Percentiles rank a stretch among this genome's conserved stretches.
Evolutionary conservation across 1,140 invertebrate species (phyloP).

Genomic region (Tetragnatha versicolor): DNA sequence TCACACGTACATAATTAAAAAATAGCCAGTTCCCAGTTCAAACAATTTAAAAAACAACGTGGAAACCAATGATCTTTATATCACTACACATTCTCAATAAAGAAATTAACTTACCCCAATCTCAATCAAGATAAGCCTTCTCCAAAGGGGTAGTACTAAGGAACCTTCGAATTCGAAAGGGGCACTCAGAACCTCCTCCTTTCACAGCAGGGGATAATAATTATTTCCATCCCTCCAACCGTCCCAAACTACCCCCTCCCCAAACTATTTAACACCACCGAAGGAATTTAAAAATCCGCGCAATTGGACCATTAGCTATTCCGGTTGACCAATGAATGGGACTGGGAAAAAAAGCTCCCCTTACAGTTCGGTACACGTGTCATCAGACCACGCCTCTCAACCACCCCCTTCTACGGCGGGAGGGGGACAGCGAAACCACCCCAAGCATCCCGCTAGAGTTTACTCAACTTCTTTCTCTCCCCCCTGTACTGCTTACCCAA

Average conservation of each 20-base stretch:
- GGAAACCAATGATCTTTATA: too few species aligned
- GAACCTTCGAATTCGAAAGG: not conserved
- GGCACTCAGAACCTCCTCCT: not conserved
- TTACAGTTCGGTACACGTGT: slow-evolving; percentile 34
- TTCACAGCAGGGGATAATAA: too few species aligned
- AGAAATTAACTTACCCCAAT: too few species aligned
- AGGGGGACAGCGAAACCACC: not conserved
- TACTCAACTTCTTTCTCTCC: not conserved
- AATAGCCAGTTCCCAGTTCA: too few species aligned
- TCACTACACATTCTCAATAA: too few species aligned
- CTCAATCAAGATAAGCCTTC: too few species aligned
- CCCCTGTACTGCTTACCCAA: not conserved
- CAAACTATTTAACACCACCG: not conserved
- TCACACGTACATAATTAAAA: too few species aligned
- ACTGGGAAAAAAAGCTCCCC: slow-evolving; percentile 6
- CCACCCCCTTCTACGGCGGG: not conserved
- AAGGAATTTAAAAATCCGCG: slow-evolving; percentile 6
- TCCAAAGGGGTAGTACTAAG: too few species aligned
- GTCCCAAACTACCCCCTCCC: not conserved
- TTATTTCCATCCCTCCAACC: not conserved
- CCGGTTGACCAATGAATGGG: slow-evolving; percentile 24
- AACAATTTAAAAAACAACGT: too few species aligned
- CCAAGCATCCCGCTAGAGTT: slow-evolving; percentile 14
- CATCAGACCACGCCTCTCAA: slow-evolving; percentile 24
- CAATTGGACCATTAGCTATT: slow-evolving; percentile 37